These are phyloP conservation scores for Prenolepis imparis DNA, from an alignment of 2,888 invertebrate species.

Conservation along the genomic window DNA sequence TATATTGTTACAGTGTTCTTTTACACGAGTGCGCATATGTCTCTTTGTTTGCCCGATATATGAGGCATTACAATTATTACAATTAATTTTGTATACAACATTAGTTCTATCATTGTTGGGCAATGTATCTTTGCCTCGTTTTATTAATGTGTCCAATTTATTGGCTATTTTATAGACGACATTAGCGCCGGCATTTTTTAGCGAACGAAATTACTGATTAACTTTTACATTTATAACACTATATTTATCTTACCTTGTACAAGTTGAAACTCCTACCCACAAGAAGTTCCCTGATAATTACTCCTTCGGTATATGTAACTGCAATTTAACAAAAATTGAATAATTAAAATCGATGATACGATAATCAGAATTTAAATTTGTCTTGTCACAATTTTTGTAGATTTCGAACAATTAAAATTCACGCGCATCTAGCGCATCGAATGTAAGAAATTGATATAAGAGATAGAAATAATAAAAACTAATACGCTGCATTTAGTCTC, in stretches of 20 bases:
- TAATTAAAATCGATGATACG: background rate
- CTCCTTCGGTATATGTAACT: background rate
- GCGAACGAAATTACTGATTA: background rate
- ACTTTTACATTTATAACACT: background rate
- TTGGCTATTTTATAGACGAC: no score
- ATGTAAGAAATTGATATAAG: background rate
- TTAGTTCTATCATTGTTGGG: no score
- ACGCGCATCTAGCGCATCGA: background rate
- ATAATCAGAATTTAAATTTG: background rate
- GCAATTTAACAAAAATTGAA: background rate
- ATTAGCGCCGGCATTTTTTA: no score
- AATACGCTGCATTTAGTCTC: background rate
- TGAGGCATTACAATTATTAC: no score
- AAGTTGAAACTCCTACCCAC: background rate
- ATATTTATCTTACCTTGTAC: background rate
- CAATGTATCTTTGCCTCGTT: no score
- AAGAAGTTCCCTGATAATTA: background rate
- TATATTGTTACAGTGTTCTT: no score
- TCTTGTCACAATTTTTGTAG: background rate
- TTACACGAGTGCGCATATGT: no score
- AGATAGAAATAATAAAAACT: background rate
- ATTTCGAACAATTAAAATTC: conserved; percentile 12
- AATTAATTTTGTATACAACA: no score
- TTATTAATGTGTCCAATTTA: no score
- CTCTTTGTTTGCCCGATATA: no score